Conservation (phyloP, 1,140 invertebrate species). For the Leptopilina clavipes region DNA sequence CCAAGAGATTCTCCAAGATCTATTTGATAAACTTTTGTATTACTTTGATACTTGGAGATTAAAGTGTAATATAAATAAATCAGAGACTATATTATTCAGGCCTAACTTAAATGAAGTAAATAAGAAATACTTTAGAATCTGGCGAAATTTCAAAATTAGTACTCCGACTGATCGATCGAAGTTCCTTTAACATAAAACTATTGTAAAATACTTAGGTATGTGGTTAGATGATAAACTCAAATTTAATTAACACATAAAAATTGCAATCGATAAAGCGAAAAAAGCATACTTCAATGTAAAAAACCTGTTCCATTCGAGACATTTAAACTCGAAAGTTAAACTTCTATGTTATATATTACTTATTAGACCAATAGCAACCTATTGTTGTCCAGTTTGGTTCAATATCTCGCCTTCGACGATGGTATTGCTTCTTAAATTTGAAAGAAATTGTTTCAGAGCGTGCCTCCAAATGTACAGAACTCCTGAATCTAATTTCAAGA, state of each 20-base stretch:
- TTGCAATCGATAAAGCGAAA: background rate
- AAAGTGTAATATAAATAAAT: slow-evolving; percentile 32
- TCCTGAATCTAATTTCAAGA: slow-evolving; percentile 33
- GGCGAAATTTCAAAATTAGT: slow-evolving; percentile 13
- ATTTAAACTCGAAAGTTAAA: slow-evolving; percentile 2
- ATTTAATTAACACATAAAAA: slow-evolving; percentile 17
- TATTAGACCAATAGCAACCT: slow-evolving; percentile 30
- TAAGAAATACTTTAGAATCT: slow-evolving; percentile 15
- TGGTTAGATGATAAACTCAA: background rate
- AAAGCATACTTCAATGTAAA: slow-evolving; percentile 3
- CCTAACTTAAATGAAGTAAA: slow-evolving; percentile 15
- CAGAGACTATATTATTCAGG: slow-evolving; percentile 41
- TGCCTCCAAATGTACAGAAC: background rate
- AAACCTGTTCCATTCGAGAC: background rate
- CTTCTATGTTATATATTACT: background rate
- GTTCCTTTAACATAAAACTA: background rate
- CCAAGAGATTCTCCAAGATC: no score
- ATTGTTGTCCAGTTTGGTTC: slow-evolving; percentile 40
- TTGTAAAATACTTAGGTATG: background rate
- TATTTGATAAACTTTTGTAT: no score
- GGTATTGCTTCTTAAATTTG: no score
- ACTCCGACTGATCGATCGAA: no score
- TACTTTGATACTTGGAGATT: slow-evolving; percentile 40
- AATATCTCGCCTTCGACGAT: slow-evolving; percentile 24
- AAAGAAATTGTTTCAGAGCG: no score